These are phyloP conservation scores for Microctonus aethiopoides DNA, from an alignment of 2,888 invertebrate species.

Conservation along the genomic window DNA sequence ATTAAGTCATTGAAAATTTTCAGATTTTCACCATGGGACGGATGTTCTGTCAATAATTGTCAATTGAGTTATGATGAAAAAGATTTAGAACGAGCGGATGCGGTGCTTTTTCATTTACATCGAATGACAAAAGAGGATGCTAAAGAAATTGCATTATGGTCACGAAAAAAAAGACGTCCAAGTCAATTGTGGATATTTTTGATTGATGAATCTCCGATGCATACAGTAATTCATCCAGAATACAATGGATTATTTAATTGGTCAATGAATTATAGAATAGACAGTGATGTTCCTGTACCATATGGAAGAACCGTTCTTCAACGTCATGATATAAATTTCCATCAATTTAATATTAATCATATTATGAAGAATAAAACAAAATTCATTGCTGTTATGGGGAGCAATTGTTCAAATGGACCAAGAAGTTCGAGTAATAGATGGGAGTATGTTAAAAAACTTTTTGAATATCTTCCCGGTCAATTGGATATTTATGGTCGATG, in stretches of 20 bases:
- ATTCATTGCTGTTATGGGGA: conserved; percentile 71
- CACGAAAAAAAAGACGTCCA: conserved; percentile 62
- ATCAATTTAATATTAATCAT: conserved; percentile 24
- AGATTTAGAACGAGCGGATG: conserved; percentile 71
- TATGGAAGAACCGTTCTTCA: conserved; percentile 73
- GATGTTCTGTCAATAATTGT: conserved; percentile 75
- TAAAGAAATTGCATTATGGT: conserved; percentile 68
- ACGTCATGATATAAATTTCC: neutral
- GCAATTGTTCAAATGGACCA: conserved; percentile 68
- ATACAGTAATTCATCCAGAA: conserved; percentile 70
- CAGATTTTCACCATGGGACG: conserved; percentile 70
- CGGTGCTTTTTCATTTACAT: conserved; percentile 74
- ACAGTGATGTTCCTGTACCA: conserved; percentile 76
- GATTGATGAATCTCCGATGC: conserved; percentile 75
- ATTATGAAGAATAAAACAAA: conserved; percentile 56
- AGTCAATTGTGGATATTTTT: conserved; percentile 78
- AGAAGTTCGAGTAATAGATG: conserved; percentile 68
- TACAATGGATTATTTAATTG: conserved; percentile 77
- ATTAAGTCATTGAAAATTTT: conserved; percentile 42
- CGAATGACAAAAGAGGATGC: conserved; percentile 50
- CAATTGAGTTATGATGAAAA: conserved; percentile 70
- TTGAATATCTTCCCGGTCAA: conserved; percentile 69
- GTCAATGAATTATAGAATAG: conserved; percentile 77
- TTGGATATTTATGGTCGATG: conserved; percentile 73
- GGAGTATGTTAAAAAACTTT: conserved; percentile 70